These are phyloP conservation scores for Tetragonula carbonaria DNA, from an alignment of 2,888 invertebrate species.

Conservation along the genomic window DNA sequence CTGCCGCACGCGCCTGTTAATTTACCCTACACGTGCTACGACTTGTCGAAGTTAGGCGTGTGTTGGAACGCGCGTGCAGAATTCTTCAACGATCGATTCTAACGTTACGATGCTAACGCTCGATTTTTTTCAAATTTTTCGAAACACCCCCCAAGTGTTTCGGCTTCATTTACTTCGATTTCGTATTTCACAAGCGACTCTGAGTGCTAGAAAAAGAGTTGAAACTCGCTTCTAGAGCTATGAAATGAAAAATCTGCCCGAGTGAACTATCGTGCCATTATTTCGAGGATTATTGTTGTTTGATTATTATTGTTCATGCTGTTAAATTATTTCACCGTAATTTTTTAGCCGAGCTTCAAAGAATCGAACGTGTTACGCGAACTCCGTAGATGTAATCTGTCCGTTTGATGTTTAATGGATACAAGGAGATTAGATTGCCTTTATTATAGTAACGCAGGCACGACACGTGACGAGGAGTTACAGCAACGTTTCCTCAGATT, in stretches of 20 bases:
- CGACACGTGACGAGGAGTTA: slow-evolving; percentile 13
- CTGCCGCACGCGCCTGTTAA: neutral
- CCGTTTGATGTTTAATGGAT: slow-evolving; percentile 19
- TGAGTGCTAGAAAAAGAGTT: too few species aligned
- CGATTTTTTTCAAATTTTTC: neutral
- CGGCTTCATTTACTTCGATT: too few species aligned
- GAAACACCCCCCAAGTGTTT: too few species aligned
- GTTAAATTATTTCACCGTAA: too few species aligned
- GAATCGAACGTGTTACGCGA: slow-evolving; percentile 2
- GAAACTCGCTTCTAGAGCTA: too few species aligned
- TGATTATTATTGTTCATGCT: neutral
- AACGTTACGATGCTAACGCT: neutral
- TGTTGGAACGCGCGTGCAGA: neutral
- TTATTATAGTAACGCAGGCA: slow-evolving; percentile 1
- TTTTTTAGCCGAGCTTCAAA: neutral
- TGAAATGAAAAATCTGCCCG: too few species aligned
- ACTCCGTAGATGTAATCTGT: neutral
- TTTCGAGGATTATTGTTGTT: too few species aligned
- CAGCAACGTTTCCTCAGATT: neutral
- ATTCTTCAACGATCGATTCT: neutral
- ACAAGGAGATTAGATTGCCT: slow-evolving; percentile 8
- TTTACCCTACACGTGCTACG: neutral
- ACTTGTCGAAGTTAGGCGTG: neutral
- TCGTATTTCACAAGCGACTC: neutral
- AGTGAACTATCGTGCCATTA: too few species aligned